These are phyloP conservation scores for Ruditapes philippinarum DNA, from an alignment of 1,140 invertebrate species.

Conservation along the genomic window DNA sequence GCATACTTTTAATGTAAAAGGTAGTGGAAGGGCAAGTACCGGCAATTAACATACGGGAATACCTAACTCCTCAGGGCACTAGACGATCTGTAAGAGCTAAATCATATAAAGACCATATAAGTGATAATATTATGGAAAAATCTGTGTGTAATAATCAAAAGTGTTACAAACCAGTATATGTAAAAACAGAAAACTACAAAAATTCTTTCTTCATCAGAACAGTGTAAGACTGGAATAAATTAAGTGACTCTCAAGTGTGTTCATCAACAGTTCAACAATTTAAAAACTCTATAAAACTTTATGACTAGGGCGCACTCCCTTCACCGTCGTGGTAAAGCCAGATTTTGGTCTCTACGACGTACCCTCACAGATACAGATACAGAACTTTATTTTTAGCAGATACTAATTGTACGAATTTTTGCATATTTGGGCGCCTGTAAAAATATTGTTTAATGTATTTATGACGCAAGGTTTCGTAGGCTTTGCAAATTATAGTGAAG, in stretches of 20 bases:
- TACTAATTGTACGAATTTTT: too few species aligned
- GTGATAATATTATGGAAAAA: neutral
- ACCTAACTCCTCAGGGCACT: neutral
- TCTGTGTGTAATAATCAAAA: neutral
- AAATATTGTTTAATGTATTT: too few species aligned
- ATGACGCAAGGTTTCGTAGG: too few species aligned
- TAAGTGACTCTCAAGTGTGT: neutral
- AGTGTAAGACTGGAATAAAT: constrained; percentile 14
- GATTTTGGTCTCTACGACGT: constrained; percentile 2
- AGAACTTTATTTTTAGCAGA: too few species aligned
- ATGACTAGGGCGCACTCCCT: too few species aligned
- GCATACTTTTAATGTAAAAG: constrained; percentile 4
- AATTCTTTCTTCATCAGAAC: constrained; percentile 17
- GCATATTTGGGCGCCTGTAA: too few species aligned
- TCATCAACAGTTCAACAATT: neutral
- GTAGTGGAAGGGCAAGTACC: constrained; percentile 41
- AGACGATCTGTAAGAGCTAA: neutral
- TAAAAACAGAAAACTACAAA: neutral
- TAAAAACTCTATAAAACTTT: neutral
- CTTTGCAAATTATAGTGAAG: too few species aligned
- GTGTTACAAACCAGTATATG: neutral
- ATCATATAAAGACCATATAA: neutral
- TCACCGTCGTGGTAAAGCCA: constrained; percentile 18
- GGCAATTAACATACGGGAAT: neutral
- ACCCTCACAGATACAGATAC: constrained; percentile 32